These are phyloP conservation scores for Atta texana DNA, from an alignment of 1,140 invertebrate genomes.

Conservation along the genomic window DNA sequence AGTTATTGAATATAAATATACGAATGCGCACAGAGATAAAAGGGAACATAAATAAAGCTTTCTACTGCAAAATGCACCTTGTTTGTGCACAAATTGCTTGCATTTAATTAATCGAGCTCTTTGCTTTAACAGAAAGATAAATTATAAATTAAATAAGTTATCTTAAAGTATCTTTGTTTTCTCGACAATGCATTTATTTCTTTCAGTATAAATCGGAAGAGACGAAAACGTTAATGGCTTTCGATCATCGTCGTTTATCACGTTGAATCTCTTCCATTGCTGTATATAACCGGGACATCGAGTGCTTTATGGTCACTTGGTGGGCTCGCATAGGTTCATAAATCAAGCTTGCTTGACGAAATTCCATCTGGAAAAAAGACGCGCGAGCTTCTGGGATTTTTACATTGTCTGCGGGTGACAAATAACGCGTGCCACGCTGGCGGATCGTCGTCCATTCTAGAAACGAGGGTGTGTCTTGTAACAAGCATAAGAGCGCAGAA, in stretches of 20 bases:
- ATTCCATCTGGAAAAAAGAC: slow-evolving; percentile 64
- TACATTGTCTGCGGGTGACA: slow-evolving; percentile 68
- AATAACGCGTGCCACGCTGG: slow-evolving; percentile 63
- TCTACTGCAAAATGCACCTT: not conserved
- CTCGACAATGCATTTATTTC: not conserved
- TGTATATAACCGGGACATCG: slow-evolving; percentile 56
- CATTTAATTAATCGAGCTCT: not conserved
- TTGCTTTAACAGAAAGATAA: not conserved
- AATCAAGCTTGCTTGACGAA: slow-evolving; percentile 67
- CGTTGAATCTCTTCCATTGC: slow-evolving; percentile 27
- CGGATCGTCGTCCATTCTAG: slow-evolving; percentile 41
- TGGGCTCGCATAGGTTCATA: slow-evolving; percentile 58
- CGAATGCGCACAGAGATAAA: not conserved
- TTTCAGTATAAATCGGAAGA: not conserved
- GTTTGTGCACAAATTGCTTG: not conserved
- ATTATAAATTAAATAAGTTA: slow-evolving; percentile 12
- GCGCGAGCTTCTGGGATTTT: slow-evolving; percentile 62
- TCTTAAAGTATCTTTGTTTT: not conserved
- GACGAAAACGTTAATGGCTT: slow-evolving; percentile 39
- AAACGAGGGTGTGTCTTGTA: slow-evolving; percentile 52
- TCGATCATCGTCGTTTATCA: slow-evolving; percentile 46
- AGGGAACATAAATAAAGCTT: not conserved
- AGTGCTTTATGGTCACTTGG: slow-evolving; percentile 67
- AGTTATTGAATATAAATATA: not conserved
- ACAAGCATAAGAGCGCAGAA: slow-evolving; percentile 7